Base-by-base conservation (phyloP, 1,140 invertebrate genomes). In the Drosophila serrata region DNA sequence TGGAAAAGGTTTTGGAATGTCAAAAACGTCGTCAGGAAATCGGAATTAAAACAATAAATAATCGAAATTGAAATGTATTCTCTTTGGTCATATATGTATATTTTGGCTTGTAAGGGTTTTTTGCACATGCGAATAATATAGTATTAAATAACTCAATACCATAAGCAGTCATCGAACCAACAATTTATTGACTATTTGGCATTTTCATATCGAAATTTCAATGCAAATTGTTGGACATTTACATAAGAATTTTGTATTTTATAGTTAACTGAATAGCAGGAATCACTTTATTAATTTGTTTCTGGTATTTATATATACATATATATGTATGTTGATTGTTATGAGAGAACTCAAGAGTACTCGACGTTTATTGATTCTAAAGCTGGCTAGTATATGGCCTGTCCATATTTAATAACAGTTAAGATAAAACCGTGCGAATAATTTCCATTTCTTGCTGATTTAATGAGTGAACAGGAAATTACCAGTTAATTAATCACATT, bases 401-500 rank as follows among this genome's bases (percentile, higher is more conserved):
- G 35, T 48, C 35, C 35, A 40, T 40, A 59, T 35, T 72, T 72
- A 72, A 59, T 72, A 40, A 72, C 33, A 72, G 42, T 49, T 40
- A 29, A 59, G 69, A 49, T 72, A 59, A 29, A 39, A 13, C 35
- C n/a, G 11, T 37, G 15, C 29, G 29, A 17, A 17, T 70, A 70
- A 70, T 72, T 53, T 33, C 19, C 42, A 42, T 45, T 60, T 40
- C 37, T 61, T 46, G 39, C 55, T 40, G 43, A 56, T 62, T 78
- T 78, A 78, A 77, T 77, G 35, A 48, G 49, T 35, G 31, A 59
- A 33, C 65, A 49, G 55, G 22, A 35, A 60, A 74, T 72, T 74
- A 39, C 37, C 27, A 42, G 56, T 51, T n/a, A 40, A 78, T 78
- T 62, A 78, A 77, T 78, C 64, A 69, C 40, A 69, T 39, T 77